Evolutionary conservation across 92 coral and sea anemone genomes (phyloP).

Genomic region (Bergia sp.): DNA sequence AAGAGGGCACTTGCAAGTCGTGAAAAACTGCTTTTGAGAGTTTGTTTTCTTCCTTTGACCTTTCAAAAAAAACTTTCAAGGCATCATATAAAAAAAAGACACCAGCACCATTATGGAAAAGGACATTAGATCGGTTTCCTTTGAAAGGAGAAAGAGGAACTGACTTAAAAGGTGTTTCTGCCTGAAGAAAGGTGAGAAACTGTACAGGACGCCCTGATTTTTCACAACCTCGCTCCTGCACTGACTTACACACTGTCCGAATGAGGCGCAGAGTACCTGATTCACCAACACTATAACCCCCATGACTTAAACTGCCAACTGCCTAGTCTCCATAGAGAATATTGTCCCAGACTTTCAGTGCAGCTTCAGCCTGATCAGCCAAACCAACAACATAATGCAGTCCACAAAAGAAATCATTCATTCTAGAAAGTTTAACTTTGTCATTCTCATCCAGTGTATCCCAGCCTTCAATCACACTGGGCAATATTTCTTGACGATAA

Average conservation of each 20-base stretch:
- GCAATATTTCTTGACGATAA: conserved; percentile 28
- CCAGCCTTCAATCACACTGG: conserved; percentile 29
- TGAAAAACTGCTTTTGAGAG: conserved; percentile 12
- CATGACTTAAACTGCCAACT: conserved; percentile 28
- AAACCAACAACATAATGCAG: conserved; percentile 36
- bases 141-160: conserved; percentile 37
- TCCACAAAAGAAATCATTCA: conserved; percentile 38
- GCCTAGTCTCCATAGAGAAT: conserved; percentile 18
- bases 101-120: conserved; percentile 45
- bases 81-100: conserved; percentile 49
- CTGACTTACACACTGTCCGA: conserved; percentile 40
- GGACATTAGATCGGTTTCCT: conserved; percentile 22
- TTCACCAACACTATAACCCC: conserved; percentile 33
- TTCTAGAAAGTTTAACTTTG: background rate
- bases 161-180: conserved; percentile 27
- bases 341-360: conserved; percentile 45
- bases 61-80: conserved; percentile 31
- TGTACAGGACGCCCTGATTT: conserved; percentile 34
- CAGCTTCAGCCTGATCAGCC: conserved; percentile 40
- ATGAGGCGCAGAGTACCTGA: conserved; percentile 35
- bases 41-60: conserved; percentile 32
- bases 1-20: conserved; percentile 38
- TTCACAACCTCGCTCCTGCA: conserved; percentile 31
- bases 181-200: conserved; percentile 22
- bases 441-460: conserved; percentile 28